A percentile compares a stretch with the other conserved stretches of the same genome.
These are phyloP conservation scores for Caranx ignobilis DNA, from an alignment of 2,113 vertebrate genomes.

Conservation along the genomic window DNA sequence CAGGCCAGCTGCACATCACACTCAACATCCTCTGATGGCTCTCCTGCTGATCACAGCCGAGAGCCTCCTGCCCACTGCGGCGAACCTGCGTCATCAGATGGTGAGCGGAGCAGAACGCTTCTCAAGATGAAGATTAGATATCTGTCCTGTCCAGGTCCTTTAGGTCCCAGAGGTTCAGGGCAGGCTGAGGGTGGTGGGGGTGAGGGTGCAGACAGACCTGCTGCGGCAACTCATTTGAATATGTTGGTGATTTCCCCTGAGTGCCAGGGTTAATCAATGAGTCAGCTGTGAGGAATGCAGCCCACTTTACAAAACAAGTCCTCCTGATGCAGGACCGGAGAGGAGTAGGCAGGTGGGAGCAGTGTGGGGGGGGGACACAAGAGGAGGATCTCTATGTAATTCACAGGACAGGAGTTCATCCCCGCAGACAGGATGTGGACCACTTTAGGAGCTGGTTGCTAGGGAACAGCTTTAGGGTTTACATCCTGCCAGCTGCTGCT, in stretches of 20 bases:
- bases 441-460: constrained; percentile 17
- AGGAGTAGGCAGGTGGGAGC: not conserved
- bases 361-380: too few relatives aligned
- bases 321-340: constrained; percentile 14
- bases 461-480: constrained; percentile 35
- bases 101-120: constrained; percentile 23
- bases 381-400: not conserved
- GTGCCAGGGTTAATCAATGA: constrained; percentile 48
- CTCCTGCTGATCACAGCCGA: constrained; percentile 51
- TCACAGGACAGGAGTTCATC: not conserved
- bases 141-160: not conserved
- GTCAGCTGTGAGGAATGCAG: constrained; percentile 28
- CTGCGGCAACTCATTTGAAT: constrained; percentile 49
- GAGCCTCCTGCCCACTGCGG: constrained; percentile 34
- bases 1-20: constrained; percentile 40
- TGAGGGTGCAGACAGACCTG: not conserved
- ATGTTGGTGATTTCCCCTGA: constrained; percentile 56
- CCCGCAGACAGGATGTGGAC: not conserved
- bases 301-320: constrained; percentile 15
- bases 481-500: not conserved
- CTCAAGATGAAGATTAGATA: constrained; percentile 1
- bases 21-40: constrained; percentile 45
- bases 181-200: not conserved
- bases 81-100: constrained; percentile 44
- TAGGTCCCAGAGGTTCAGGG: not conserved